Percentiles rank a stretch among this genome's conserved stretches.
Conservation (phyloP, 2,888 invertebrate genomes). For the Melikaiella ostensackeni region DNA sequence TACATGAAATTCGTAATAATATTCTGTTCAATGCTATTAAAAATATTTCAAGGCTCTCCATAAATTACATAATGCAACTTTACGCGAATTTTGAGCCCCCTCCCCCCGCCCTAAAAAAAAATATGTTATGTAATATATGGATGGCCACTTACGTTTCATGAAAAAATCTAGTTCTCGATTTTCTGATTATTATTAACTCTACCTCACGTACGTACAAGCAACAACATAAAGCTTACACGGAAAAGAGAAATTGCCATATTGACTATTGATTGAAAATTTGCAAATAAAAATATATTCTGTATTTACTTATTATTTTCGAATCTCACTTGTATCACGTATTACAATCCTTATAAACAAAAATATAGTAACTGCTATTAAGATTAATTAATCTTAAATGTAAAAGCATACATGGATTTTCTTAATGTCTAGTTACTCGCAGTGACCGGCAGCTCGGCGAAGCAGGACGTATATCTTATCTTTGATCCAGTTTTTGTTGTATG, state of each 20-base stretch:
- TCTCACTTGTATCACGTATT: neutral
- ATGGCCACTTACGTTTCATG: no score
- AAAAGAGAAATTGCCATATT: neutral
- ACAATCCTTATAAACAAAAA: neutral
- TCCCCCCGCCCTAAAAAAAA: no score
- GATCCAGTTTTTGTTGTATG: slow-evolving; percentile 99
- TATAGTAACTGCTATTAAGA: neutral
- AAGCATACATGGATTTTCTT: neutral
- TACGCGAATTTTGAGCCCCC: no score
- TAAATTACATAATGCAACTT: no score
- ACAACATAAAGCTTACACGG: neutral
- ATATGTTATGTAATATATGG: no score
- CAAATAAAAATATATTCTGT: neutral
- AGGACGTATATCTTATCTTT: slow-evolving; percentile 99
- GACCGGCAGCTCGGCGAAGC: slow-evolving; percentile 91
- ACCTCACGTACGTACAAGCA: neutral
- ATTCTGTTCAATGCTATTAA: no score
- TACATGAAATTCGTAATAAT: no score
- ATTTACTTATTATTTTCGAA: neutral
- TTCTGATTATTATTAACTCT: no score
- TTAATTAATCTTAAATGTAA: neutral
- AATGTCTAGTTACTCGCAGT: slow-evolving; percentile 25
- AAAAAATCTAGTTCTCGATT: no score
- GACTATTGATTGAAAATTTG: neutral
- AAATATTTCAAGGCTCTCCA: no score